These are phyloP conservation scores for Prorops nasuta DNA, from an alignment of 1,140 invertebrate species.

Conservation along the genomic window DNA sequence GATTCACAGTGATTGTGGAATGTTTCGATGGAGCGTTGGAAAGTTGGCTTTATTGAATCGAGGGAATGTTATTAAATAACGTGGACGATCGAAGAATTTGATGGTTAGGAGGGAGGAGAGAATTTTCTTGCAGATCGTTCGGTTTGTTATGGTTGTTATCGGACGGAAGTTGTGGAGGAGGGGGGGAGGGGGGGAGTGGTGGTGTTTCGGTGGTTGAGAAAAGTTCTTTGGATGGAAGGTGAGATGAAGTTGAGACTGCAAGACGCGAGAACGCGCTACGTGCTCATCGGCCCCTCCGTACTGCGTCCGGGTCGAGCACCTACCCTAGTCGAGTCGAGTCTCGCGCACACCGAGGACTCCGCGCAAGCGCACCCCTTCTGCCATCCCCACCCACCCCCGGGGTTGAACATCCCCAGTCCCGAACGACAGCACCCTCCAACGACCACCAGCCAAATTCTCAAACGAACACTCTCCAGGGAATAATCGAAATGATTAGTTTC, in stretches of 20 bases:
- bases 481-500: neutral
- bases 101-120: neutral
- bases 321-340: constrained; percentile 44
- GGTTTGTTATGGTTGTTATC: too few relatives aligned
- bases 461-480: neutral
- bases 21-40: too few relatives aligned
- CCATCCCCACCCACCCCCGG: constrained; percentile 28
- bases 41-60: too few relatives aligned
- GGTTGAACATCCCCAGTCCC: neutral
- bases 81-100: neutral
- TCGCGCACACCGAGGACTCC: constrained; percentile 51
- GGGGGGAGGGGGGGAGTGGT: too few relatives aligned
- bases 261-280: constrained; percentile 13
- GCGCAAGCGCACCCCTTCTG: constrained; percentile 46
- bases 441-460: neutral
- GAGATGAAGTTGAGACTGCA: neutral
- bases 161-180: too few relatives aligned
- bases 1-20: too few relatives aligned
- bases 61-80: too few relatives aligned
- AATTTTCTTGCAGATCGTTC: too few relatives aligned
- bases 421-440: constrained; percentile 4
- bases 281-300: constrained; percentile 42
- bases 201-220: too few relatives aligned
- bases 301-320: constrained; percentile 54
- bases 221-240: neutral